These are phyloP conservation scores for Parnassius apollo DNA, from an alignment of 2,888 invertebrate species.

Conservation along the genomic window DNA sequence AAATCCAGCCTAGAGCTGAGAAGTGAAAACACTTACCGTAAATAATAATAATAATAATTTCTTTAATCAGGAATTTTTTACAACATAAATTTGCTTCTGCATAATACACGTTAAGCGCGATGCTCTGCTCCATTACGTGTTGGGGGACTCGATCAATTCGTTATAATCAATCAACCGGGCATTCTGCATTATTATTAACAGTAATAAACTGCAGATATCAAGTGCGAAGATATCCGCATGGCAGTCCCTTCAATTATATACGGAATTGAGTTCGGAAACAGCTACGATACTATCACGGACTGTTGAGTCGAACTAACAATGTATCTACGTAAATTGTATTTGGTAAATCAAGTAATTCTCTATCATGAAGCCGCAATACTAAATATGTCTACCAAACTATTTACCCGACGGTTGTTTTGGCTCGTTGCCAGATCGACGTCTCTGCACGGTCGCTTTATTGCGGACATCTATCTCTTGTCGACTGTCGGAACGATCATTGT, in stretches of 20 bases:
- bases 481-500: slow-evolving; percentile 35
- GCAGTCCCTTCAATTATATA: slow-evolving; percentile 9
- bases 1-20: no score
- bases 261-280: slow-evolving; percentile 18
- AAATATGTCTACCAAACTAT: slow-evolving; percentile 26
- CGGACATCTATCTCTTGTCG: slow-evolving; percentile 45
- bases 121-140: no score
- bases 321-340: slow-evolving; percentile 18
- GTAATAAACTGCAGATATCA: neutral
- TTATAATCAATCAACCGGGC: no score
- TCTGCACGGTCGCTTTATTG: slow-evolving; percentile 48
- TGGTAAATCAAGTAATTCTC: slow-evolving; percentile 26
- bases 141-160: no score
- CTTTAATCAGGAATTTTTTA: no score
- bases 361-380: slow-evolving; percentile 29
- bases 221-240: slow-evolving; percentile 10
- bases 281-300: slow-evolving; percentile 4
- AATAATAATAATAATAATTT: no score
- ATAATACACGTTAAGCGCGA: no score
- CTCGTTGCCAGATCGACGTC: slow-evolving; percentile 44
- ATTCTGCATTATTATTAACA: neutral
- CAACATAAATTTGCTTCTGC: no score
- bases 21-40: no score
- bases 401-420: slow-evolving; percentile 38
- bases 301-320: slow-evolving; percentile 8